Evolutionary conservation across 2,797 vertebrate species (phyloP).

Genomic region (Arrhamphus sclerolepis): DNA sequence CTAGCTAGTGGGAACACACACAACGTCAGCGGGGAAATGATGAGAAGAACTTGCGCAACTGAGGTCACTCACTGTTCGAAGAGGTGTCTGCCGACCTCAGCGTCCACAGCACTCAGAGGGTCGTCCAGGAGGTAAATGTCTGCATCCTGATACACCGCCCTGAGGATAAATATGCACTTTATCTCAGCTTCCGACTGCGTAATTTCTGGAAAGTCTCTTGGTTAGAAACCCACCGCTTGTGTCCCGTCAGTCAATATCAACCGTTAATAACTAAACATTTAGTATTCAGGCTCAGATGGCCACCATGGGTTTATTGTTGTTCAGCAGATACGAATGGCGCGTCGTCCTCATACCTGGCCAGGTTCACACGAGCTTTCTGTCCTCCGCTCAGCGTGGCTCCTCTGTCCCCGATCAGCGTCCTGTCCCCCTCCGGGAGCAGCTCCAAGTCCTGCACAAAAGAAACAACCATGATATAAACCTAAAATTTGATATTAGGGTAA

Average conservation of each 20-base stretch:
- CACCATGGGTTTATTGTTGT: too few species aligned
- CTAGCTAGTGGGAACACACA: too few species aligned
- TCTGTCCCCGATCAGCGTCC: constrained; percentile 91
- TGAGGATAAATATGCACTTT: constrained; percentile 47
- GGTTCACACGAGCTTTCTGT: constrained; percentile 85
- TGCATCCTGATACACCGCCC: constrained; percentile 90
- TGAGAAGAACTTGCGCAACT: background rate
- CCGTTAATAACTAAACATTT: too few species aligned
- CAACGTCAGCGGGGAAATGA: too few species aligned
- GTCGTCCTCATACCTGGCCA: constrained; percentile 79
- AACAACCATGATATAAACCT: too few species aligned
- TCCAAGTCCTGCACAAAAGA: constrained; percentile 85
- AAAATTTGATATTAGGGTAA: too few species aligned
- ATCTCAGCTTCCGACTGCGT: background rate
- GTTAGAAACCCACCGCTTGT: too few species aligned
- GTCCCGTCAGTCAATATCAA: too few species aligned
- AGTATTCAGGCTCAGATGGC: too few species aligned
- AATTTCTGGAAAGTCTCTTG: too few species aligned
- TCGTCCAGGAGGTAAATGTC: constrained; percentile 93
- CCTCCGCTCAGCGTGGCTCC: constrained; percentile 81
- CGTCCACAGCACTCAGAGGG: constrained; percentile 90
- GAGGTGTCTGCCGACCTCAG: constrained; percentile 89
- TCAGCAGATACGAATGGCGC: too few species aligned
- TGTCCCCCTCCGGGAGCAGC: constrained; percentile 88
- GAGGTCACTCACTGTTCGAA: constrained; percentile 88